Evolutionary conservation across 2,888 invertebrate genomes (phyloP), one percentile per base, ranked within the genome.

Genomic region (Epistrophella euchroma): DNA sequence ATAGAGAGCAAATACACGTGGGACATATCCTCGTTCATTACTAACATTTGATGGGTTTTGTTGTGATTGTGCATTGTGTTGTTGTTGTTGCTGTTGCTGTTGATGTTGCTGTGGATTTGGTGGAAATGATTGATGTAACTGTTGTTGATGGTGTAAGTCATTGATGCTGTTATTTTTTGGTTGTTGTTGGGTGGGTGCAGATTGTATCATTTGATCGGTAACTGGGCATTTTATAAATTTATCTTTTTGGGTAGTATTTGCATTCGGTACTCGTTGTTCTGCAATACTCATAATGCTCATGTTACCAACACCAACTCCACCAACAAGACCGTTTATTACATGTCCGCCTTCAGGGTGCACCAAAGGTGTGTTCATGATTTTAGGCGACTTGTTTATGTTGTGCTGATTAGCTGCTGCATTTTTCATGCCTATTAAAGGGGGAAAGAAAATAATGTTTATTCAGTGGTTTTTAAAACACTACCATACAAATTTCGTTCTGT

Each of bases 1-100:
- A 91, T 97, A 97, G 88, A 98, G 93, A 47, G 98, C 98, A 91
- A 97, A 95, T 11, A 97, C 98, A 93, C 97, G 97, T n/a, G 97
- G 97, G 9, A 88, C 80, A 60, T 84, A 84, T 43, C 75, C 75
- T 68, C 79, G 47, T 72, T 84, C 79, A 22, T 37, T 82, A 43
- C 32, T 80, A 6, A 17, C 73, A 13, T 73, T 37, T n/a, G 72
- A 43, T 35, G 58, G n/a, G 2, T 72, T 86, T 43, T 82, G 88
- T 45, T 82, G 88, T n/a, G 62, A n/a, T 22, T 76, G 62, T 62
- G 35, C 52, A 15, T 22, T 58, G 17, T 45, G 70, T 28, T 77
- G 77, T 13, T 82, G 78, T 35, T 83, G 82, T 47, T 88, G 89
- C n/a, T 89, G 89, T 17, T 88, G 89, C n/a, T 89, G 89, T 17